Evolutionary conservation across 2,797 vertebrate genomes (phyloP).

Genomic region (Sorex maritimensis): DNA sequence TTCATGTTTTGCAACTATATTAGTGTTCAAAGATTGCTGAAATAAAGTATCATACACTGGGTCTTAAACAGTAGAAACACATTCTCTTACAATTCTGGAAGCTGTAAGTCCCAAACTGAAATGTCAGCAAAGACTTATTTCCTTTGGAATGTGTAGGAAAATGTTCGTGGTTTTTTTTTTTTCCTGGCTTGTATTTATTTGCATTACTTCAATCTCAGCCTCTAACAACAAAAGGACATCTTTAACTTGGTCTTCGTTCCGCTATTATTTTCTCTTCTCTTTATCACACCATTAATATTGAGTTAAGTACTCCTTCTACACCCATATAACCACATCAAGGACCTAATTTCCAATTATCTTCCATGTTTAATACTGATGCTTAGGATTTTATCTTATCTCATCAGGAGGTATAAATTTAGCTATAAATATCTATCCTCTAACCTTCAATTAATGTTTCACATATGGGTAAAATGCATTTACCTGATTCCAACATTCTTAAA

Average conservation of each 20-base stretch:
- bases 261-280: not conserved
- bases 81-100: not conserved
- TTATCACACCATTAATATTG: not conserved
- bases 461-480: not conserved
- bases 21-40: not conserved
- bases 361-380: not conserved
- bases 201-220: not conserved
- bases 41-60: constrained; percentile 5
- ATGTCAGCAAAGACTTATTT: not conserved
- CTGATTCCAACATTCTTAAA: not conserved
- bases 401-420: not conserved
- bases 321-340: not conserved
- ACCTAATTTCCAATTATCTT: not conserved
- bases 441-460: not conserved
- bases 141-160: not conserved
- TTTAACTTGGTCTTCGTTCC: not conserved
- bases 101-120: not conserved
- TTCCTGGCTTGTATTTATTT: not conserved
- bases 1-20: not conserved
- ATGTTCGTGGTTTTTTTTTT: not conserved
- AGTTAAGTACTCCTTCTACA: not conserved
- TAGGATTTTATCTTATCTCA: not conserved
- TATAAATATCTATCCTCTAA: not conserved
- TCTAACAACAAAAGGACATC: not conserved
- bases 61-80: not conserved